These are phyloP conservation scores for Craniophora ligustri DNA, from an alignment of 2,888 invertebrate species.

Conservation along the genomic window DNA sequence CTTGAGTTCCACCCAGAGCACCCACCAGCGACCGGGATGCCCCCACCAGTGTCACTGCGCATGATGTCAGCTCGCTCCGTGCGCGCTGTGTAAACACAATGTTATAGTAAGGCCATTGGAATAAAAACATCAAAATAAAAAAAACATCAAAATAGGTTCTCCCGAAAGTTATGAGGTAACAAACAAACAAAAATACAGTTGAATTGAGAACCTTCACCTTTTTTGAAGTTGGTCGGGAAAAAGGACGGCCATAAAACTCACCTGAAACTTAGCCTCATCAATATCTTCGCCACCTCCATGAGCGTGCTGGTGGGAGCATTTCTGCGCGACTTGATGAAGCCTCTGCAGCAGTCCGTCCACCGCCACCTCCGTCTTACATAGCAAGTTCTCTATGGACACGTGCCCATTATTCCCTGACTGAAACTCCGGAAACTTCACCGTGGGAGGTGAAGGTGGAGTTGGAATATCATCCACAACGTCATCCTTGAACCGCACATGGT, in stretches of 20 bases:
- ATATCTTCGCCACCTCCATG: constrained; percentile 93
- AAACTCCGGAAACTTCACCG: constrained; percentile 77
- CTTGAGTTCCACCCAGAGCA: constrained; percentile 93
- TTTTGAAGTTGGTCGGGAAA: too few relatives aligned
- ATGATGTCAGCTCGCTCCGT: constrained; percentile 93
- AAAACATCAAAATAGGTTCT: too few relatives aligned
- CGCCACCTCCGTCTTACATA: constrained; percentile 91
- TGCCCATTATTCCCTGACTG: constrained; percentile 87
- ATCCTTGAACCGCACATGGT: constrained; percentile 85
- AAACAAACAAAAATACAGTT: too few relatives aligned
- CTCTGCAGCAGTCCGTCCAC: constrained; percentile 91
- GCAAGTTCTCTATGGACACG: constrained; percentile 88
- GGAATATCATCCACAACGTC: constrained; percentile 82
- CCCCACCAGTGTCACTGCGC: constrained; percentile 94
- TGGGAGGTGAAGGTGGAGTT: constrained; percentile 83
- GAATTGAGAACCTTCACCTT: too few relatives aligned
- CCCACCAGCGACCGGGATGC: constrained; percentile 95
- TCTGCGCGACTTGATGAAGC: constrained; percentile 91
- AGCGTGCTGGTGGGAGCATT: constrained; percentile 92
- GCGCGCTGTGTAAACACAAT: constrained; percentile 84
- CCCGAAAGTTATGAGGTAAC: too few relatives aligned
- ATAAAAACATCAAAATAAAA: too few relatives aligned
- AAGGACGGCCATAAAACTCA: too few relatives aligned
- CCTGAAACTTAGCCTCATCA: constrained; percentile 93
- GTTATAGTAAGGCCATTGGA: too few relatives aligned